Percentiles rank a stretch among this genome's conserved stretches.
These are phyloP conservation scores for Python bivittatus DNA, from an alignment of 2,113 vertebrate species.

Conservation along the genomic window DNA sequence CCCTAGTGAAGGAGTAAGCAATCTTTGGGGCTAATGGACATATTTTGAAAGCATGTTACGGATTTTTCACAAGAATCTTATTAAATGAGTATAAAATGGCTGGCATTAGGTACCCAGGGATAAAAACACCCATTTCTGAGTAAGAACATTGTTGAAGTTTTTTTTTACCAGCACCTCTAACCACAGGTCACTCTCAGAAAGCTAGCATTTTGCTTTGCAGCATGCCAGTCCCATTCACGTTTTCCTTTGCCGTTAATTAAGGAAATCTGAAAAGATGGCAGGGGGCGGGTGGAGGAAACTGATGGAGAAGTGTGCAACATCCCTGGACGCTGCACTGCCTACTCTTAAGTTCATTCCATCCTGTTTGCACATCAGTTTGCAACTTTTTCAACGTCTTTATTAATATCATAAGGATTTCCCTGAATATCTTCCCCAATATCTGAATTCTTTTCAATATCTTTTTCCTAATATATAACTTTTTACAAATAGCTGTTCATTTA, in stretches of 20 bases:
- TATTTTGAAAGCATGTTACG: background rate
- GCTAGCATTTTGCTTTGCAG: background rate
- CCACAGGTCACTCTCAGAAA: background rate
- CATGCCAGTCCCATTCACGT: background rate
- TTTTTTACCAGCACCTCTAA: background rate
- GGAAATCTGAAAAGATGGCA: background rate
- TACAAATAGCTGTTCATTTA: background rate
- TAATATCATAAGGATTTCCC: background rate
- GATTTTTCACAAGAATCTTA: background rate
- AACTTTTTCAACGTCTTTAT: background rate
- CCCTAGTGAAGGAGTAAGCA: background rate
- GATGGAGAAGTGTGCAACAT: background rate
- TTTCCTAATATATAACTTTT: background rate
- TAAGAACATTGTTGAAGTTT: background rate
- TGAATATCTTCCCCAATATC: background rate
- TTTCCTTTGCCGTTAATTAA: background rate
- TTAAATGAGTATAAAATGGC: background rate
- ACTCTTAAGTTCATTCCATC: background rate
- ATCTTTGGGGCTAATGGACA: background rate
- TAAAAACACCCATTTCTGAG: background rate
- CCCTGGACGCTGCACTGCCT: background rate
- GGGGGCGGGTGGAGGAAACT: background rate
- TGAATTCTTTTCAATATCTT: background rate
- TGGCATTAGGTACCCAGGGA: background rate
- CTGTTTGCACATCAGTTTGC: background rate